Evolutionary conservation across 2,888 invertebrate species (phyloP).

Genomic region (Tenthredo livida): DNA sequence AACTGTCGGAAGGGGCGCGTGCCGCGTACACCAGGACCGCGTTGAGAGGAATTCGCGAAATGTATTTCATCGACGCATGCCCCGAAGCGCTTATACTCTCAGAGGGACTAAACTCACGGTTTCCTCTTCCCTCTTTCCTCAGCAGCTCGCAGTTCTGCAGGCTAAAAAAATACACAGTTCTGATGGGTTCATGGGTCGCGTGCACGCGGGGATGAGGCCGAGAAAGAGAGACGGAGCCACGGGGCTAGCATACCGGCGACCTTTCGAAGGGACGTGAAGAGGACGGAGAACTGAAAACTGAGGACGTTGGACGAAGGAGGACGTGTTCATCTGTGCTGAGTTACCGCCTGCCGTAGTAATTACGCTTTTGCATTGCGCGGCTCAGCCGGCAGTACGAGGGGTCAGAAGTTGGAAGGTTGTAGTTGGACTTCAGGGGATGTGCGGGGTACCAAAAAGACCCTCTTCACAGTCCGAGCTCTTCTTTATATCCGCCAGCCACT

Average conservation of each 20-base stretch:
- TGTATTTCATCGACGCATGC: constrained; percentile 51
- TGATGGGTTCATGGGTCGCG: constrained; percentile 53
- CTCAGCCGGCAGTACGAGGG: constrained; percentile 53
- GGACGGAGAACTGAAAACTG: constrained; percentile 32
- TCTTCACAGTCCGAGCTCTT: constrained; percentile 31
- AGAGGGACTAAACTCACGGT: constrained; percentile 12
- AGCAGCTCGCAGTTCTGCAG: neutral
- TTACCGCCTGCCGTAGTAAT: constrained; percentile 66
- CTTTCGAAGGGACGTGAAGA: constrained; percentile 22
- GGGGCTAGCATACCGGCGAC: constrained; percentile 34
- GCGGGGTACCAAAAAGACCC: constrained; percentile 1
- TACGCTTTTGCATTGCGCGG: constrained; percentile 67
- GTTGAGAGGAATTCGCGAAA: constrained; percentile 51
- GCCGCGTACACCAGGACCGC: constrained; percentile 29
- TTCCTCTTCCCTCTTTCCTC: neutral
- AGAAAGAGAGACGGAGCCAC: constrained; percentile 47
- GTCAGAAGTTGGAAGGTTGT: constrained; percentile 23
- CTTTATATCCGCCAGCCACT: constrained; percentile 16
- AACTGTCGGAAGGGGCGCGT: constrained; percentile 48
- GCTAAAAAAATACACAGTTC: constrained; percentile 33
- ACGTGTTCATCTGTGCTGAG: constrained; percentile 66
- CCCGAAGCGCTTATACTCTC: constrained; percentile 3
- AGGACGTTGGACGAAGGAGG: constrained; percentile 53
- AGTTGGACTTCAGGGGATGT: neutral
- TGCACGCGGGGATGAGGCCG: constrained; percentile 30